Conservation (phyloP, 2,797 vertebrate genomes). For the Kryptopterus vitreolus region DNA sequence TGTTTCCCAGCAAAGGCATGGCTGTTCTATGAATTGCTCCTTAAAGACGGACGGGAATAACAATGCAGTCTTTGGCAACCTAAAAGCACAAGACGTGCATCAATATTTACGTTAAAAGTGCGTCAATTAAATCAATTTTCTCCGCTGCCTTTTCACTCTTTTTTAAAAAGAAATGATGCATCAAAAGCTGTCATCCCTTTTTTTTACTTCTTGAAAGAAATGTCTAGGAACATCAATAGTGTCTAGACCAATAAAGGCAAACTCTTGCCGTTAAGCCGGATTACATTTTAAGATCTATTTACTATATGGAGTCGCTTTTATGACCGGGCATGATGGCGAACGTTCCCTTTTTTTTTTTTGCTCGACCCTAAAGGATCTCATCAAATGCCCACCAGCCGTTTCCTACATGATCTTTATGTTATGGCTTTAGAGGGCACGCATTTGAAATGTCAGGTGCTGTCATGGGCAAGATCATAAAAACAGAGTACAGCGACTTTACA, state of each 20-base stretch:
- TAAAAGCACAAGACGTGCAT: neutral
- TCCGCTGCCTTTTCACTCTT: neutral
- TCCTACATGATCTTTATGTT: conserved; percentile 20
- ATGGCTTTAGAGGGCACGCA: conserved; percentile 33
- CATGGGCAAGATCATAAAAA: conserved; percentile 17
- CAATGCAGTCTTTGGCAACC: neutral
- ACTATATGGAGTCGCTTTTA: neutral
- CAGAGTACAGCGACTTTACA: conserved; percentile 7
- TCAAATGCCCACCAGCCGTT: conserved; percentile 34
- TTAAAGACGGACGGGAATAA: neutral
- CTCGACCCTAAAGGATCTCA: conserved; percentile 15
- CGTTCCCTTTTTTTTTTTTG: conserved; percentile 21
- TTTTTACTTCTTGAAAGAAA: neutral
- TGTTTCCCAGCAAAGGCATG: neutral
- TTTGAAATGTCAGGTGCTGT: conserved; percentile 36
- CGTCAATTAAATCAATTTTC: too few species aligned
- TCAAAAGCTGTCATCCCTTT: neutral
- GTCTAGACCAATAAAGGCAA: neutral
- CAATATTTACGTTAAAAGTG: neutral
- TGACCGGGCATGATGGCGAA: conserved; percentile 33
- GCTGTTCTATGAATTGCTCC: neutral
- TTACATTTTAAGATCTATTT: neutral
- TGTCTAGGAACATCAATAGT: neutral
- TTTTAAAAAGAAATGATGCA: neutral
- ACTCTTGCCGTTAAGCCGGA: neutral